Evolutionary conservation across 2,888 invertebrate genomes (phyloP).

Genomic region (Aporophyla lueneburgensis): DNA sequence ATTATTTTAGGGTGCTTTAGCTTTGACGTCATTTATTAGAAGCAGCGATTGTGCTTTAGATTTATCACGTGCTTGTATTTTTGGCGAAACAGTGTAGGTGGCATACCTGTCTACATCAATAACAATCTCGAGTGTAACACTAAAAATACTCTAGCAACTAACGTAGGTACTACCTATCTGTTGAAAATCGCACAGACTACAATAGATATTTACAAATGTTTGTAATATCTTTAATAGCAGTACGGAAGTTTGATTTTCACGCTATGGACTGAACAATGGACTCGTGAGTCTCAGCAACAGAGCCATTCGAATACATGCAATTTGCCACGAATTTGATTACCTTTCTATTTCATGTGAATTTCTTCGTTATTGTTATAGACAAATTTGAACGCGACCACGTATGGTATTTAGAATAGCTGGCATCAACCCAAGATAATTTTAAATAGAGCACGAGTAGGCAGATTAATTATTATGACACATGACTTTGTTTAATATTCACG

Average conservation of each 20-base stretch:
- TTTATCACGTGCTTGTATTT: slow-evolving; percentile 60
- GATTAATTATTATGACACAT: slow-evolving; percentile 86
- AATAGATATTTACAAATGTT: slow-evolving; percentile 77
- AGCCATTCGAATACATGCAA: slow-evolving; percentile 72
- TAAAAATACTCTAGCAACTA: slow-evolving; percentile 61
- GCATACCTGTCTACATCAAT: slow-evolving; percentile 67
- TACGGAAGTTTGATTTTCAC: slow-evolving; percentile 84
- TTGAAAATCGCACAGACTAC: slow-evolving; percentile 72
- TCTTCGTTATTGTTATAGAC: slow-evolving; percentile 77
- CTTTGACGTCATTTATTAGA: slow-evolving; percentile 63
- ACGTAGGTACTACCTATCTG: slow-evolving; percentile 55
- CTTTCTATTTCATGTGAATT: slow-evolving; percentile 77
- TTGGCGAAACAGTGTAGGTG: slow-evolving; percentile 61
- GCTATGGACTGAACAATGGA: slow-evolving; percentile 79
- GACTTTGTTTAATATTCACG: slow-evolving; percentile 80
- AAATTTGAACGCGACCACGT: slow-evolving; percentile 80
- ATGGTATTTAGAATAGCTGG: slow-evolving; percentile 87
- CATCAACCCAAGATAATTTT: slow-evolving; percentile 82
- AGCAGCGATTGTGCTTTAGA: slow-evolving; percentile 52
- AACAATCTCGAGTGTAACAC: slow-evolving; percentile 61
- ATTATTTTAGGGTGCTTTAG: slow-evolving; percentile 52
- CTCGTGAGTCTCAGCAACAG: slow-evolving; percentile 72
- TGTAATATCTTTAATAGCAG: slow-evolving; percentile 78
- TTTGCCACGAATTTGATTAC: slow-evolving; percentile 77
- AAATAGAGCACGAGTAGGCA: slow-evolving; percentile 85